These are phyloP conservation scores for Zaprionus taronus DNA, from an alignment of 1,140 invertebrate genomes.

Conservation along the genomic window DNA sequence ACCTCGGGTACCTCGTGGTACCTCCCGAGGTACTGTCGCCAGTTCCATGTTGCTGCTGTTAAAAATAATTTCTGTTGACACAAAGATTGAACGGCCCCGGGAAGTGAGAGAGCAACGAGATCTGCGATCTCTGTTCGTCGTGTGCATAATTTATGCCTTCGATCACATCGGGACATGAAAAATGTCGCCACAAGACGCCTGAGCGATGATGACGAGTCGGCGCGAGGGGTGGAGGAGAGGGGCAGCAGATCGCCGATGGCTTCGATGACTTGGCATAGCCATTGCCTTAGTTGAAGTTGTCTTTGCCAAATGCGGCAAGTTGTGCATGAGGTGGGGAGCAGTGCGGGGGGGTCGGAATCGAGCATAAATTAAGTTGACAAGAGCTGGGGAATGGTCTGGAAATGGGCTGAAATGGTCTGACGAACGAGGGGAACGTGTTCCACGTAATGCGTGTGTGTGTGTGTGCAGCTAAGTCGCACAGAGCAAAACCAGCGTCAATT, in stretches of 20 bases:
- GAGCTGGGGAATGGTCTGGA: conserved; percentile 20
- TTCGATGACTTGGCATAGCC: conserved; percentile 45
- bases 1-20: conserved; percentile 7
- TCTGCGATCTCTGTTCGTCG: conserved; percentile 49
- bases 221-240: neutral
- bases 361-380: conserved; percentile 82
- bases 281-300: conserved; percentile 46
- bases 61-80: conserved; percentile 83
- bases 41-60: conserved; percentile 60
- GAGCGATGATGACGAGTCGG: conserved; percentile 68
- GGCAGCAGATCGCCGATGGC: conserved; percentile 26
- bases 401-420: neutral
- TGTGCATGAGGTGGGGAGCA: neutral
- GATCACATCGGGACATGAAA: conserved; percentile 82
- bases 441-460: neutral
- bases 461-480: conserved; percentile 2
- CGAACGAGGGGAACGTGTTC: neutral
- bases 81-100: conserved; percentile 78
- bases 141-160: conserved; percentile 79
- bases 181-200: conserved; percentile 78
- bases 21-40: conserved; percentile 18
- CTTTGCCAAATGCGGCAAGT: conserved; percentile 66
- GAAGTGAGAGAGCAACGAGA: neutral
- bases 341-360: conserved; percentile 51
- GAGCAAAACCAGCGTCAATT: conserved; percentile 61